These are phyloP conservation scores for Trisateles emortualis DNA, from an alignment of 2,888 invertebrate genomes.

Conservation along the genomic window DNA sequence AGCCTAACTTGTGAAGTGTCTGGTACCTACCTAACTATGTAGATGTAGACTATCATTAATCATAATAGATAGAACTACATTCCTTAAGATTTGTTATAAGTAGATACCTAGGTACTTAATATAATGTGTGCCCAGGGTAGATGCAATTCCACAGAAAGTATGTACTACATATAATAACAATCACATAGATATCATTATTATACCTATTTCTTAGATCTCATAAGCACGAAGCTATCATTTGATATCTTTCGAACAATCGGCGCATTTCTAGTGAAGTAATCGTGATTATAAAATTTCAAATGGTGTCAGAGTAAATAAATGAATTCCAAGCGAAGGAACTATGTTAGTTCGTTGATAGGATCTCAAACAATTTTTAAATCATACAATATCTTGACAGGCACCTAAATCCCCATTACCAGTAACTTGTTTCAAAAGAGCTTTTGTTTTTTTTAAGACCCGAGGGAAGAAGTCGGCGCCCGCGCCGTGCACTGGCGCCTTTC, in stretches of 20 bases:
- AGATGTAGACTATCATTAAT: too few relatives aligned
- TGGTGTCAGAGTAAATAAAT: neutral
- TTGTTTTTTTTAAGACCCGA: slow-evolving; percentile 82
- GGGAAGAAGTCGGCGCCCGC: slow-evolving; percentile 83
- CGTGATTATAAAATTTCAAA: neutral
- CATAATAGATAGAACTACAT: too few relatives aligned
- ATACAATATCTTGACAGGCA: slow-evolving; percentile 76
- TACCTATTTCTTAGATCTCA: neutral
- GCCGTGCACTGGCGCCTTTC: slow-evolving; percentile 83
- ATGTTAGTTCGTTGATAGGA: slow-evolving; percentile 47
- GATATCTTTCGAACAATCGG: slow-evolving; percentile 1
- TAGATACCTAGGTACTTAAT: too few relatives aligned
- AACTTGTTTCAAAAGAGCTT: slow-evolving; percentile 82
- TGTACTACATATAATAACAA: too few relatives aligned
- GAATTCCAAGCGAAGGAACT: slow-evolving; percentile 35
- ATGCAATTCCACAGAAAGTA: too few relatives aligned
- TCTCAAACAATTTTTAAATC: slow-evolving; percentile 71
- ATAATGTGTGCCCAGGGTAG: too few relatives aligned
- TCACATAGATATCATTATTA: too few relatives aligned
- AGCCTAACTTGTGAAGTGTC: too few relatives aligned
- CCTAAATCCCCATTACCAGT: slow-evolving; percentile 75
- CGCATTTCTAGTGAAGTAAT: neutral
- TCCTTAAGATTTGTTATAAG: too few relatives aligned
- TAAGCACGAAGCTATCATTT: neutral
- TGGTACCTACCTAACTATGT: too few relatives aligned